Evolutionary conservation across 2,797 vertebrate species (phyloP).

Genomic region (Xyrichtys novacula): DNA sequence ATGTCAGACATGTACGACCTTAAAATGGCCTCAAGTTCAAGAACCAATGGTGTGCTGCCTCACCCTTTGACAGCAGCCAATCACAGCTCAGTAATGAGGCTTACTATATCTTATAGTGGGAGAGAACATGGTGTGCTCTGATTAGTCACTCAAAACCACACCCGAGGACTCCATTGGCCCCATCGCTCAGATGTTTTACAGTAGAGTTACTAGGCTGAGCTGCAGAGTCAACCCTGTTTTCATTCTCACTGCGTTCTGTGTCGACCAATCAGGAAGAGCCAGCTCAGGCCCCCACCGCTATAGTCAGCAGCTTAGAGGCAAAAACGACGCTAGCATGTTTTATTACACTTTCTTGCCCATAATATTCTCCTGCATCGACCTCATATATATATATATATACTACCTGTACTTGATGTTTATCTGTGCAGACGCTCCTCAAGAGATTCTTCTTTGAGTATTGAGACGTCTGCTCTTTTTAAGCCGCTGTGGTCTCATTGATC

Average conservation of each 20-base stretch:
- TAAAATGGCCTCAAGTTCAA: slow-evolving; percentile 77
- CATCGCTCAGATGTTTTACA: slow-evolving; percentile 29
- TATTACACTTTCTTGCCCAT: slow-evolving; percentile 14
- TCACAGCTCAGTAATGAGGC: slow-evolving; percentile 31
- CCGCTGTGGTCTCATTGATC: slow-evolving; percentile 50
- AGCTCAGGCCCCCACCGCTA: slow-evolving; percentile 17
- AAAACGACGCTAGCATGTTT: slow-evolving; percentile 31
- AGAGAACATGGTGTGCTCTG: not conserved
- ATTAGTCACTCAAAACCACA: slow-evolving; percentile 65
- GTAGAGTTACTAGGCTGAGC: slow-evolving; percentile 74
- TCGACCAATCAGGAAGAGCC: slow-evolving; percentile 55
- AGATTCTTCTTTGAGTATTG: slow-evolving; percentile 57
- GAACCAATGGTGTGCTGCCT: slow-evolving; percentile 53
- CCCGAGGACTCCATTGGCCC: slow-evolving; percentile 61
- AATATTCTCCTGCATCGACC: not conserved
- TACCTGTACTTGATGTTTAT: slow-evolving; percentile 9
- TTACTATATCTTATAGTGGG: not conserved
- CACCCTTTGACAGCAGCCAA: slow-evolving; percentile 53
- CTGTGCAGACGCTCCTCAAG: not conserved
- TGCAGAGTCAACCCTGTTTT: slow-evolving; percentile 55
- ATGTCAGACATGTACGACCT: slow-evolving; percentile 34
- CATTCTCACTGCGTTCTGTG: slow-evolving; percentile 18
- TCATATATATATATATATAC: slow-evolving; percentile 18
- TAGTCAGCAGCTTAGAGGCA: slow-evolving; percentile 19
- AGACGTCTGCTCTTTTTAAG: slow-evolving; percentile 68